phyloP scores from a whole-genome alignment of 2,888 invertebrate species.

The Venusia cambrica region DNA sequence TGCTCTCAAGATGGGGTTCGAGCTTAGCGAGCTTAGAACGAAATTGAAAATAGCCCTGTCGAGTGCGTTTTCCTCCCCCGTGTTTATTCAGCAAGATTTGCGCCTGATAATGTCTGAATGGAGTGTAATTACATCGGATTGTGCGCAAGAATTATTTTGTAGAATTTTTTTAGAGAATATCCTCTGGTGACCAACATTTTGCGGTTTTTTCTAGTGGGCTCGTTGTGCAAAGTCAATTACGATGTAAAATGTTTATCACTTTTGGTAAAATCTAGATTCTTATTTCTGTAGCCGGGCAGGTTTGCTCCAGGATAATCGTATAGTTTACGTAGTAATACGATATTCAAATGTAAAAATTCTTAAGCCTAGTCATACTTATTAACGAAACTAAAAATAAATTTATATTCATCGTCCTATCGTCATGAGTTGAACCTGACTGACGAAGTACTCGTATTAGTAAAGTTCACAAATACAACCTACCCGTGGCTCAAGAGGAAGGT shows the following conservation, averaged over 20 bases:
- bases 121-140: conserved; percentile 31
- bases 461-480: too few relatives aligned
- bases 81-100: conserved; percentile 40
- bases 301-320: too few relatives aligned
- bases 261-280: background rate
- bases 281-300: too few relatives aligned
- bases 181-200: conserved; percentile 11
- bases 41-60: conserved; percentile 74
- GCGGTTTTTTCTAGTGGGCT: conserved; percentile 3
- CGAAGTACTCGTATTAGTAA: too few relatives aligned
- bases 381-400: too few relatives aligned
- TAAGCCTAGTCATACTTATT: conserved; percentile 30
- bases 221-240: conserved; percentile 11
- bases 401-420: too few relatives aligned
- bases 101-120: conserved; percentile 35
- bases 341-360: conserved; percentile 6
- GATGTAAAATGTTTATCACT: conserved; percentile 4
- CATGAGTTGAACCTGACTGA: too few relatives aligned
- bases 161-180: conserved; percentile 11
- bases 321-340: too few relatives aligned
- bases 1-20: conserved; percentile 69
- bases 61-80: conserved; percentile 43
- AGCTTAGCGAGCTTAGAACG: conserved; percentile 63
- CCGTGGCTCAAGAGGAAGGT: conserved; percentile 34
- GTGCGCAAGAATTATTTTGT: conserved; percentile 18